Conservation (phyloP, 2,797 vertebrate species). For the Dallia pectoralis region DNA sequence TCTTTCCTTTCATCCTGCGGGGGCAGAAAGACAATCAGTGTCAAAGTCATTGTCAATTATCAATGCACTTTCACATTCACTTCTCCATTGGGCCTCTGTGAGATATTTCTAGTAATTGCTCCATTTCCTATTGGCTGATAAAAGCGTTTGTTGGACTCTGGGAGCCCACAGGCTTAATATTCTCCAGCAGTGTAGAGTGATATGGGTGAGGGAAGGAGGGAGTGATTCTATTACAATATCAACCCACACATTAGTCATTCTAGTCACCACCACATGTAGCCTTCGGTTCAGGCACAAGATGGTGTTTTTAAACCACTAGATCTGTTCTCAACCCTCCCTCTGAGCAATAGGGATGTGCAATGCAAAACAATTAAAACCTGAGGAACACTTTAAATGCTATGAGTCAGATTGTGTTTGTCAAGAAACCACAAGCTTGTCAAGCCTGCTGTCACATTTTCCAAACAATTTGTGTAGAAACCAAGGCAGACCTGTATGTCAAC, state of each 20-base stretch:
- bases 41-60: constrained; percentile 35
- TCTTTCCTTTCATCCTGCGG: constrained; percentile 93
- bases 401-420: background rate
- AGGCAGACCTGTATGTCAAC: background rate
- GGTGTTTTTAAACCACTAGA: constrained; percentile 4
- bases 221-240: constrained; percentile 29
- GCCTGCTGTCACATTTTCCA: no score
- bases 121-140: constrained; percentile 10
- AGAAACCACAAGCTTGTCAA: background rate
- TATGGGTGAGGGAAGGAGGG: constrained; percentile 3
- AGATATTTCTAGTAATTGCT: constrained; percentile 25
- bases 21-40: constrained; percentile 39
- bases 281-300: constrained; percentile 18
- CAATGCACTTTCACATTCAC: constrained; percentile 31
- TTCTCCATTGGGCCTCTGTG: constrained; percentile 17
- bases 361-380: background rate
- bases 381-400: background rate
- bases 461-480: background rate
- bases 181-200: constrained; percentile 22
- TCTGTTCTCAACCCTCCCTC: background rate
- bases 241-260: constrained; percentile 48
- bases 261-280: constrained; percentile 31
- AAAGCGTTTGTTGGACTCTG: background rate
- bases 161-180: background rate
- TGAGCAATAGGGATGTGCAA: background rate